Base-by-base conservation (phyloP, 2,113 vertebrate species). In the Clarias macrocephalus region DNA sequence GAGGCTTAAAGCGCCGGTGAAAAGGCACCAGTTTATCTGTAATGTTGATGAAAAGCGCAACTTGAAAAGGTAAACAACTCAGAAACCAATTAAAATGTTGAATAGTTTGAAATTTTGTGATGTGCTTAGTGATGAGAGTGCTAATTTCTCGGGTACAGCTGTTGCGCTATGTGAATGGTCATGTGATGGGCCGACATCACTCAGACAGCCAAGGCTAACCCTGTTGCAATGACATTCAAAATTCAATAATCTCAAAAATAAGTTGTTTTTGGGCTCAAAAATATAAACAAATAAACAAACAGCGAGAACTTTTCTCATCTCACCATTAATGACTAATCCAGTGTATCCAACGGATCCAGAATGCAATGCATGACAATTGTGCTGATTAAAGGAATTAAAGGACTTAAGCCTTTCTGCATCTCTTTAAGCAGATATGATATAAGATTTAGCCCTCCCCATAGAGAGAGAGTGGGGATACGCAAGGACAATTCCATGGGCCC, bases 1-100 rank as follows among this genome's bases (percentile, higher is more conserved):
- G 87, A 23, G 23, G 62, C 85, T 87, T 76, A 54, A 87, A 56
- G 77, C 52, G 62, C 21, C 54, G 76, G 73, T 60, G 30, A 79
- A 70, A 88, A 85, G 56, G 28, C 11, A 70, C 30, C 82, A 83
- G 18, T 59, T 60, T 10, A 5, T 65, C 52, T 33, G 28, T 77
- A 73, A 33, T 11, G 3, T 48, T 21, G 42, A 42, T 19, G 6
- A 52, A 5, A 54, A n/a, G 2, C 54, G 1, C 48, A 52, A 77
- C 25, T 19, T 33, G 5, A 33, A 54, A 54, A 76, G 3, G 28
- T 5, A 13, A 8, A 28, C 8, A 4, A 5, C 16, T 18, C 8
- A 10, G 15, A 56, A 79, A 19, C n/a, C 1, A 3, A 56, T 57
- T 28, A 8, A 19, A 79, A 37, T 19, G 52, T 18, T 56, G 4